phyloP scores from a whole-genome alignment of 2,888 invertebrate genomes.

The Cyclophora albipunctata region DNA sequence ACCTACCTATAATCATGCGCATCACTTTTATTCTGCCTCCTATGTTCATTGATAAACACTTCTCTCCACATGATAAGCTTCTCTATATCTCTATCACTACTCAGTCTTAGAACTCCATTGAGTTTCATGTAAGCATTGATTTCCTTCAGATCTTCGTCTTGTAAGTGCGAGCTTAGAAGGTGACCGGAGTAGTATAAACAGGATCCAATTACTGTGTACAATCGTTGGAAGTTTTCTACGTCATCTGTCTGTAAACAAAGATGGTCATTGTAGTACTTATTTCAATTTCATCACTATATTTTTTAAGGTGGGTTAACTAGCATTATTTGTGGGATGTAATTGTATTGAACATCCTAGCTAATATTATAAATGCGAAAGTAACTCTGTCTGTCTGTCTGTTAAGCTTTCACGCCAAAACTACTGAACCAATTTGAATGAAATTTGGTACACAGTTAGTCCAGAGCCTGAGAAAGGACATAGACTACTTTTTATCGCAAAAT shows the following conservation, averaged over 20 bases:
- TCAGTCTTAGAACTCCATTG: constrained; percentile 83
- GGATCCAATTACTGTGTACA: constrained; percentile 80
- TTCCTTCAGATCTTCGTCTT: constrained; percentile 82
- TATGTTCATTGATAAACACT: constrained; percentile 76
- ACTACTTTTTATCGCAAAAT: no score
- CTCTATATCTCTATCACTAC: constrained; percentile 79
- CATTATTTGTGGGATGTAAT: no score
- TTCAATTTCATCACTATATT: no score
- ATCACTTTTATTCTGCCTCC: constrained; percentile 45
- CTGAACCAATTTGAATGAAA: no score
- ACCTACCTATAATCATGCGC: constrained; percentile 49
- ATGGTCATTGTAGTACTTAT: no score
- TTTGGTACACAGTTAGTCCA: no score
- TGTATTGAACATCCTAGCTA: no score
- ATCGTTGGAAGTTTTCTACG: constrained; percentile 82
- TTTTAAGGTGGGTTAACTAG: no score
- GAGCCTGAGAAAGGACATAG: no score
- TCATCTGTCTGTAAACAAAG: constrained; percentile 80
- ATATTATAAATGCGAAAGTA: no score
- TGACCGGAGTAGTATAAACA: constrained; percentile 80
- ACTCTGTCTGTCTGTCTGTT: no score
- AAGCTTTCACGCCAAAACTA: no score
- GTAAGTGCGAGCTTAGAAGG: constrained; percentile 85
- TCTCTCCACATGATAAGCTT: constrained; percentile 86
- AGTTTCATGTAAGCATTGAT: constrained; percentile 84